These are phyloP conservation scores for Laticauda colubrina DNA, from an alignment of 2,113 vertebrate genomes.

Conservation along the genomic window DNA sequence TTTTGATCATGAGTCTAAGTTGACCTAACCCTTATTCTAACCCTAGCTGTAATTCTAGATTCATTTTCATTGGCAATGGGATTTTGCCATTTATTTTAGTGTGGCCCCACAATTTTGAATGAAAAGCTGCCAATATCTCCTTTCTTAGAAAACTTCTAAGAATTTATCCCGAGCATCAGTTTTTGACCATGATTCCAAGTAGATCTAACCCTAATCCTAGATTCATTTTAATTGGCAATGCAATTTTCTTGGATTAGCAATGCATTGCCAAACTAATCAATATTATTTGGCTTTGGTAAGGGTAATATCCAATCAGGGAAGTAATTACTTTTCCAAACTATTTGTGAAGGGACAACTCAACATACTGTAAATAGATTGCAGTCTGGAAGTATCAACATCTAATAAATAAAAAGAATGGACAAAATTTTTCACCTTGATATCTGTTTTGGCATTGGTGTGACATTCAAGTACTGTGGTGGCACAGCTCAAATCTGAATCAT, in stretches of 20 bases:
- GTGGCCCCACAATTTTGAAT: no score
- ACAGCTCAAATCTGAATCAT: background rate
- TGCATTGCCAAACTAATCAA: background rate
- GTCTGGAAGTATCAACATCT: background rate
- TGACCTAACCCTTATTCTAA: no score
- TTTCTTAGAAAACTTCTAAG: background rate
- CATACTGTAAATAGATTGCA: background rate
- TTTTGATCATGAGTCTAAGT: no score
- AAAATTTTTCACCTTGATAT: background rate
- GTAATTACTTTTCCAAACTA: background rate
- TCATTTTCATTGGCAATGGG: no score
- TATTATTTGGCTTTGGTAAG: background rate
- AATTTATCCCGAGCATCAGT: background rate
- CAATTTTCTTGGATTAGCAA: background rate
- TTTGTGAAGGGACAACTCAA: background rate
- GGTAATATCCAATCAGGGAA: background rate
- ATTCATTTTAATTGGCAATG: background rate
- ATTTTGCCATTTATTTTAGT: no score
- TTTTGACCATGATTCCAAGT: background rate
- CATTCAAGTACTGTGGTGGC: background rate
- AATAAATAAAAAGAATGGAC: background rate
- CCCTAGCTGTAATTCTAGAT: no score
- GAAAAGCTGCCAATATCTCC: background rate
- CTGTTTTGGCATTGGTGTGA: background rate
- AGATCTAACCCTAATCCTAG: background rate